Evolutionary conservation across 2,797 vertebrate species (phyloP), one percentile per base, ranked within the genome.

Genomic region (Uromys caudimaculatus): DNA sequence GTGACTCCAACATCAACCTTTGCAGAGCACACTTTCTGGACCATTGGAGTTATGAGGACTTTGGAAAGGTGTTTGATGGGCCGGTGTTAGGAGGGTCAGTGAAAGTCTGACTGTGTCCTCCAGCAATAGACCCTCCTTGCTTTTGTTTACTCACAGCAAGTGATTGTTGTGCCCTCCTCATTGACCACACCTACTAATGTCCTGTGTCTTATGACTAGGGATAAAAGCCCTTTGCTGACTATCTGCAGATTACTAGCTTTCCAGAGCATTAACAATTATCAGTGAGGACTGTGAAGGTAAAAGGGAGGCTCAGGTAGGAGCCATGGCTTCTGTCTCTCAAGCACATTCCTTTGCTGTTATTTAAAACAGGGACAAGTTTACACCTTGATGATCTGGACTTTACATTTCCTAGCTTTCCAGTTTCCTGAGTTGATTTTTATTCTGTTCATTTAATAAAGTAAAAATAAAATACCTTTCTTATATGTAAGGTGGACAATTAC

Each of bases 71-170:
- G 21, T 90, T 92, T 76, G 16, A 50, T 91, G 85, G 62, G n/a
- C 69, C 62, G 89, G 32, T 89, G 7, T 89, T n/a, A 92, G 32
- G 50, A 91, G 62, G 64, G 23, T 67, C 13, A 77, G 2, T 60
- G 23, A 94, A 86, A 50, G 19, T 56, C 78, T 75, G 9, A 29
- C n/a, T 86, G 24, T 60, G 47, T 62, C 38, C 71, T 89, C 21
- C 27, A 75, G 50, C 67, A 89, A 41, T 73, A 16, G 47, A 89
- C 78, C 69, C 5, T 60, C 50, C 85, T 88, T 92, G 54, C 35
- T 8, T 89, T 95, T 95, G 38, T 91, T 94, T 93, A 89, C 69
- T 95, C 75, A 91, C 67, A 64, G 27, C 60, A 84, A 69, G 29
- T 32, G 2, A 54, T 16, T 82, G 23, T 47, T 21, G 9, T 75